Evolutionary conservation across 1,140 invertebrate species (phyloP), one percentile per base, ranked within the genome.

Genomic region (Neodiprion fabricii): DNA sequence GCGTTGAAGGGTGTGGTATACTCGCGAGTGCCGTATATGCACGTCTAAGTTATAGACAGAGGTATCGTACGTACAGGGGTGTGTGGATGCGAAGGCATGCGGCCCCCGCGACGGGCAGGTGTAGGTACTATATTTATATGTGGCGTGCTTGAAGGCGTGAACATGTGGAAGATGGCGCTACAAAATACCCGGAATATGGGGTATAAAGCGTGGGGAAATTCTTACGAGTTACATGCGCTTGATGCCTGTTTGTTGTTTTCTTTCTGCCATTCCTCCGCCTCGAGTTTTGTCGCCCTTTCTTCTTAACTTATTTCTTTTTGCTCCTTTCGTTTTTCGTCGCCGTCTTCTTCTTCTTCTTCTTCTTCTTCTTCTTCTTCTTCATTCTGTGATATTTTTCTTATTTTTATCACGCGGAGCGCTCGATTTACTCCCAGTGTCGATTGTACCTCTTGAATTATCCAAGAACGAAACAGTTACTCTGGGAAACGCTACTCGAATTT

Each of bases 181-280:
- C 53, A 61, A 61, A 61, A 61, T 61, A 61, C n/a, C 53, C 53
- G n/a, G 53, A 61, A 61, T 61, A 61, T 61, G 53, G 53, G 53
- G 53, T 9, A 61, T 61, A 61, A 61, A 11, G 53, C 53, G 4
- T 61, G 53, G 53, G 53, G 53, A 61, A 61, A 61, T 61, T 61
- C 53, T 9, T 61, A 61, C 53, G 53, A 61, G 53, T 61, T 61
- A 61, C 53, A 61, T 61, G 53, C 7, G 11, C 53, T 40, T 61
- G 53, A 17, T 61, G n/a, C n/a, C 53, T 61, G 53, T 61, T 61
- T 61, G 53, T 61, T 61, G 11, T 61, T 61, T 61, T 61, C 53
- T 61, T 1, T 61, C 53, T 61, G 53, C 53, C 53, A 61, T 61
- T 61, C 53, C 53, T 61, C 9, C 53, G 53, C 9, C 53, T 40